Conservation (phyloP, 2,888 invertebrate species). For the Noctuana brunneofusca region DNA sequence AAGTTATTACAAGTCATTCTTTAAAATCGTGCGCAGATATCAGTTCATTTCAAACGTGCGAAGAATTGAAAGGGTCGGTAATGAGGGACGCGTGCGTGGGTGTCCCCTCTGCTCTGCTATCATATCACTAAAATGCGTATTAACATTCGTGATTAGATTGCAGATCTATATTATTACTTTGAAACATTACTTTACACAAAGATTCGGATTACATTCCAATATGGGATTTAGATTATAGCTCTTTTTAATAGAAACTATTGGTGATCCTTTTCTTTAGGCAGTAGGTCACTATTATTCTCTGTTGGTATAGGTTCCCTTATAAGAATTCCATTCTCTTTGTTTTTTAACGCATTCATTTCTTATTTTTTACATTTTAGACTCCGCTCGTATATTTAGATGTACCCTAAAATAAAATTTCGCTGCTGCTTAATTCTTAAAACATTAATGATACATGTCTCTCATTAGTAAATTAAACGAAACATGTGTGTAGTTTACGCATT, state of each 20-base stretch:
- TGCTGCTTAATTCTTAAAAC: constrained; percentile 13
- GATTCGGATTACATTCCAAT: neutral
- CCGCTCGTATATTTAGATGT: neutral
- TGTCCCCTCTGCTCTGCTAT: constrained; percentile 19
- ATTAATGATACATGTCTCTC: constrained; percentile 14
- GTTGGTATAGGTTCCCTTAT: too few species aligned
- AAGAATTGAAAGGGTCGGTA: constrained; percentile 51
- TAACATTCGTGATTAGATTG: constrained; percentile 21
- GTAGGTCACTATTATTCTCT: too few species aligned
- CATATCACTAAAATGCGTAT: constrained; percentile 25
- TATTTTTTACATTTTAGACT: neutral
- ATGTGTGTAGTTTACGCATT: neutral
- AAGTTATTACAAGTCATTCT: constrained; percentile 63
- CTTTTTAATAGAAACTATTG: neutral
- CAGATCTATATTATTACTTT: constrained; percentile 9
- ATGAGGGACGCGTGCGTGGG: constrained; percentile 48
- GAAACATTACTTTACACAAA: neutral
- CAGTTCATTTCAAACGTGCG: constrained; percentile 66
- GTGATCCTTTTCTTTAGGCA: too few species aligned
- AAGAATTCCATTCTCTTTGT: neutral
- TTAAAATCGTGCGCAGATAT: constrained; percentile 62
- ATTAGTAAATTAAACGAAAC: constrained; percentile 7
- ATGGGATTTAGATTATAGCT: neutral
- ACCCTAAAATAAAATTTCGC: constrained; percentile 9
- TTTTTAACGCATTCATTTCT: neutral